Evolutionary conservation across 2,797 vertebrate genomes (phyloP), one percentile per base, ranked within the genome.

Genomic region (Bradypus variegatus): DNA sequence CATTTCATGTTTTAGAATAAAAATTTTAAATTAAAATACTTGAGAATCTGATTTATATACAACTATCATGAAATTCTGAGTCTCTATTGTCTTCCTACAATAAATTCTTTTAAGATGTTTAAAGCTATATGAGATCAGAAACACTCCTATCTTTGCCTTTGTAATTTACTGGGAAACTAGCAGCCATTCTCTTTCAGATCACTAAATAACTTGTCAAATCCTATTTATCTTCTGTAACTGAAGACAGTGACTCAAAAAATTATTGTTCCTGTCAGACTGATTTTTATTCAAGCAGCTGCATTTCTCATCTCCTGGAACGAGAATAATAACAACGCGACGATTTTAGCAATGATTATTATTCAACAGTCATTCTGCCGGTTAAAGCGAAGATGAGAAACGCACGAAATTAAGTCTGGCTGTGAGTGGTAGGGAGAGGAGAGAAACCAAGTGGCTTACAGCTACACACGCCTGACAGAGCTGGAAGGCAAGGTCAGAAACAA

Each of bases 171-270:
- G 23, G 73, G 55, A 80, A 86, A 86, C 21, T 36, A 90, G 48
- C 72, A 91, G 58, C 27, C 55, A 38, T 62, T 79, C 80, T 77
- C 80, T 76, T 33, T 50, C 48, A 65, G 53, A n/a, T 31, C 36
- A 86, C 19, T 69, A 64, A 83, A 79, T 33, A 90, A 76, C 80
- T 83, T 92, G 76, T n/a, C 76, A 90, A 88, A 62, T 83, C 88
- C 53, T 92, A 41, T 76, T 89, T 84, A 89, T 86, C 70, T 77
- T 87, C 31, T 45, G 23, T 82, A 93, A 69, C 70, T 77, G 80
- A 91, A 70, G 45, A 48, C 64, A 90, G 12, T 78, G 72, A 84
- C 27, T 77, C 15, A 21, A 79, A 92, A 78, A 83, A 67, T 14
- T 11, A 91, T 10, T 27, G 48, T 80, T 88, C 29, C 60, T 87